A percentile compares a stretch with the other conserved stretches of the same genome.
phyloP scores from a whole-genome alignment of 2,888 invertebrate species.

The Apoda limacodes region DNA sequence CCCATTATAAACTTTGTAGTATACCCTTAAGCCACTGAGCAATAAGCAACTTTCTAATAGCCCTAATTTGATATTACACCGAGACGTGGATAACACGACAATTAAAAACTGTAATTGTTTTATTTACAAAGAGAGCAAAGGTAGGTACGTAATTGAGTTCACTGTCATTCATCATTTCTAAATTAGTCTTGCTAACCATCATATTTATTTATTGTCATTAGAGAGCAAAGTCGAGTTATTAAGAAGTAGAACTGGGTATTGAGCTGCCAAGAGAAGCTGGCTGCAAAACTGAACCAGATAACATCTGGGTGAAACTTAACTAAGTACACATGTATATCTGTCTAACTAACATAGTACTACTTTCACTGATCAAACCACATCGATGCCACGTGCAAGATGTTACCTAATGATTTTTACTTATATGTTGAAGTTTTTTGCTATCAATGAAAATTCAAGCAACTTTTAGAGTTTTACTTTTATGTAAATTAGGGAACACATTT shows the following conservation, averaged over 20 bases:
- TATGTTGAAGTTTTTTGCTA: no score
- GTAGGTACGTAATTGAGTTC: conserved; percentile 4
- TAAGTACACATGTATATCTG: conserved; percentile 31
- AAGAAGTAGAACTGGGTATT: conserved; percentile 28
- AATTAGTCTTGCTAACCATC: conserved; percentile 25
- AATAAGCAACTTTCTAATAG: conserved; percentile 45
- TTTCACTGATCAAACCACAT: no score
- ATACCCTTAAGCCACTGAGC: conserved; percentile 39
- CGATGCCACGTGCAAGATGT: no score
- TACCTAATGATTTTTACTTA: no score
- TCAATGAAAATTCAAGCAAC: no score
- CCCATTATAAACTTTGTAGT: conserved; percentile 49
- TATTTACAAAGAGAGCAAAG: conserved; percentile 2
- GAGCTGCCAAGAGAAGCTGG: conserved; percentile 46
- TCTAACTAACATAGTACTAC: conserved; percentile 35
- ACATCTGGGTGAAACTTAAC: conserved; percentile 47
- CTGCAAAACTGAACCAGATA: conserved; percentile 38
- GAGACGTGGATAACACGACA: no score
- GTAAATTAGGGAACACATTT: no score
- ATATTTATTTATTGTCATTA: conserved; percentile 29
- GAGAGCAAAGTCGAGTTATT: conserved; percentile 37
- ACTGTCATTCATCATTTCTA: conserved; percentile 27
- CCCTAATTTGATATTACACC: no score
- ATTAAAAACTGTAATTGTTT: no score
- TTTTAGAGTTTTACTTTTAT: no score